A percentile compares a stretch with the other conserved stretches of the same genome.
phyloP scores from a whole-genome alignment of 1,140 invertebrate genomes.

The Triops cancriformis region DNA sequence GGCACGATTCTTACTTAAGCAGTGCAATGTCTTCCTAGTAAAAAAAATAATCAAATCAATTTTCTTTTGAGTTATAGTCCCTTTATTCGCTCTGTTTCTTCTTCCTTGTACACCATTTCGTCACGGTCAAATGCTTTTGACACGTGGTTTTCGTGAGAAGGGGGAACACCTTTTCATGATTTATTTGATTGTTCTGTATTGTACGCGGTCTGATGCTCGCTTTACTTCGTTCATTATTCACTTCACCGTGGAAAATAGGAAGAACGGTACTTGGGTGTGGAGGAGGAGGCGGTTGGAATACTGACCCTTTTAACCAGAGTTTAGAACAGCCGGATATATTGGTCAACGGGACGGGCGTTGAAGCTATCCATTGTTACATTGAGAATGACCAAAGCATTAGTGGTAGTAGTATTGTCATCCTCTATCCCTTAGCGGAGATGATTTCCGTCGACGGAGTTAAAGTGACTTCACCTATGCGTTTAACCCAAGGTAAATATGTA shows the following conservation, averaged over 20 bases:
- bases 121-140: too few relatives aligned
- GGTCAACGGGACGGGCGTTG: constrained; percentile 69
- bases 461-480: constrained; percentile 53
- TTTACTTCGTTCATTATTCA: not conserved
- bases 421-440: constrained; percentile 61
- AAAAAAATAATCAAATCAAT: not conserved
- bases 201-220: too few relatives aligned
- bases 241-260: constrained; percentile 17
- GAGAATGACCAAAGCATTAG: constrained; percentile 53
- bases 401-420: constrained; percentile 56
- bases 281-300: constrained; percentile 47
- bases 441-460: constrained; percentile 59
- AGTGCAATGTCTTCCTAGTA: not conserved
- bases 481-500: constrained; percentile 60
- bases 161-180: not conserved
- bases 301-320: constrained; percentile 7
- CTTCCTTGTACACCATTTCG: not conserved
- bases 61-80: not conserved
- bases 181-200: not conserved
- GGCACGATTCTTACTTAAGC: too few relatives aligned
- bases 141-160: too few relatives aligned
- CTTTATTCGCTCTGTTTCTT: not conserved
- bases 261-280: constrained; percentile 27
- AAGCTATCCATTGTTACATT: constrained; percentile 70
- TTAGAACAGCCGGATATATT: constrained; percentile 58